Evolutionary conservation across 2,797 vertebrate species (phyloP).

Genomic region (Neomorphus geoffroyi): DNA sequence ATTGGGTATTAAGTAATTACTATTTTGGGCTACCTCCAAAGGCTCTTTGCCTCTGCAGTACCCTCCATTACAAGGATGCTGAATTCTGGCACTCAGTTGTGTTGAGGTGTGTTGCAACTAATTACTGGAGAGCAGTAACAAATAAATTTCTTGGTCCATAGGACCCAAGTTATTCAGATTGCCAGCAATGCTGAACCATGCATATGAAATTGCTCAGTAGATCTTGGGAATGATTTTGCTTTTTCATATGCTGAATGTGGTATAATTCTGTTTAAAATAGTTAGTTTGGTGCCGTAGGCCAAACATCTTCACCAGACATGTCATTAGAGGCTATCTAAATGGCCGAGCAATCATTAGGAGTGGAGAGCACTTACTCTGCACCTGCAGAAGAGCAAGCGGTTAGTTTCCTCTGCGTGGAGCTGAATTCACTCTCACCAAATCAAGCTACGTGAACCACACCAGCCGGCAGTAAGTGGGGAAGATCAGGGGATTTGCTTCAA

Average conservation of each 20-base stretch:
- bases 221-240: background rate
- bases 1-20: slow-evolving; percentile 62
- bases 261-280: background rate
- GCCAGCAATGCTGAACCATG: background rate
- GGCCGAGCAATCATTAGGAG: slow-evolving; percentile 10
- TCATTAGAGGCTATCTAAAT: background rate
- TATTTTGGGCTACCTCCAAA: slow-evolving; percentile 40
- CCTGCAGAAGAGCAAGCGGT: slow-evolving; percentile 27
- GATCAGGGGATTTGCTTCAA: slow-evolving; percentile 36
- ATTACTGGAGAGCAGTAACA: slow-evolving; percentile 24
- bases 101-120: slow-evolving; percentile 35
- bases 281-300: background rate
- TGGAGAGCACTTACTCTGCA: slow-evolving; percentile 34
- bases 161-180: background rate
- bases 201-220: background rate
- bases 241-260: background rate
- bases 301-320: background rate
- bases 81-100: background rate
- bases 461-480: background rate
- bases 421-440: background rate
- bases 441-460: background rate
- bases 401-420: background rate
- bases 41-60: slow-evolving; percentile 8
- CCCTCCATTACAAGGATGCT: slow-evolving; percentile 18
- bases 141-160: background rate